A percentile compares a stretch with the other conserved stretches of the same genome.
These are phyloP conservation scores for Etheostoma perlongum DNA, from an alignment of 2,797 vertebrate species.

Conservation along the genomic window DNA sequence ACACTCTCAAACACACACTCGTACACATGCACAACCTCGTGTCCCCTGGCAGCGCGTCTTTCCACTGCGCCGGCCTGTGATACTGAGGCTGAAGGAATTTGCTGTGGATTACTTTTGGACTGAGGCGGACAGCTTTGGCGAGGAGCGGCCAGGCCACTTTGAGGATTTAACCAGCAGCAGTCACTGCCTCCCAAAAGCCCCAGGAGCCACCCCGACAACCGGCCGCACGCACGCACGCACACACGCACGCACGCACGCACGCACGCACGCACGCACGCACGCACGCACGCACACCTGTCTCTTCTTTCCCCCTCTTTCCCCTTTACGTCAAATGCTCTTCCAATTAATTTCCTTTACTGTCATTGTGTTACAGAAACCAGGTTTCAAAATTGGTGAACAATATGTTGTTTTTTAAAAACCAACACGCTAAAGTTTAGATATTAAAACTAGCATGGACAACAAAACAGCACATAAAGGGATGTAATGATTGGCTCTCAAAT, in stretches of 20 bases:
- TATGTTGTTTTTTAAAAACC: neutral
- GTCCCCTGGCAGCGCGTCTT: slow-evolving; percentile 71
- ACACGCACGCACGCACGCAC: slow-evolving; percentile 46
- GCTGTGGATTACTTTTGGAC: slow-evolving; percentile 87
- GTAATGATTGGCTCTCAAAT: neutral
- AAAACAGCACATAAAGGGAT: neutral
- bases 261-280: slow-evolving; percentile 76
- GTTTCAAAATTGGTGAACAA: neutral
- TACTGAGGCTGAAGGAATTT: slow-evolving; percentile 88
- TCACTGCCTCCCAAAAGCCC: slow-evolving; percentile 67
- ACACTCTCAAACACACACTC: slow-evolving; percentile 29
- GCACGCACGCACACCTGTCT: slow-evolving; percentile 68
- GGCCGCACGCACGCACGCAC: slow-evolving; percentile 40
- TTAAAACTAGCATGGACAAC: no score
- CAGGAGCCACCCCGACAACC: slow-evolving; percentile 64
- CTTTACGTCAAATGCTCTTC: slow-evolving; percentile 13
- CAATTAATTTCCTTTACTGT: slow-evolving; percentile 31
- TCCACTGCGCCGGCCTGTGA: slow-evolving; percentile 74
- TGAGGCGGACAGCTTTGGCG: slow-evolving; percentile 84
- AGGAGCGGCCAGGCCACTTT: slow-evolving; percentile 77
- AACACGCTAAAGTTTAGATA: neutral
- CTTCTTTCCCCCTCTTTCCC: neutral
- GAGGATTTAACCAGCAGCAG: slow-evolving; percentile 80
- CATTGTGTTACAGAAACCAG: slow-evolving; percentile 8
- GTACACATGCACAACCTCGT: slow-evolving; percentile 21